Base-by-base conservation (phyloP, 2,888 invertebrate species). In the Fissipunctia ypsillon region DNA sequence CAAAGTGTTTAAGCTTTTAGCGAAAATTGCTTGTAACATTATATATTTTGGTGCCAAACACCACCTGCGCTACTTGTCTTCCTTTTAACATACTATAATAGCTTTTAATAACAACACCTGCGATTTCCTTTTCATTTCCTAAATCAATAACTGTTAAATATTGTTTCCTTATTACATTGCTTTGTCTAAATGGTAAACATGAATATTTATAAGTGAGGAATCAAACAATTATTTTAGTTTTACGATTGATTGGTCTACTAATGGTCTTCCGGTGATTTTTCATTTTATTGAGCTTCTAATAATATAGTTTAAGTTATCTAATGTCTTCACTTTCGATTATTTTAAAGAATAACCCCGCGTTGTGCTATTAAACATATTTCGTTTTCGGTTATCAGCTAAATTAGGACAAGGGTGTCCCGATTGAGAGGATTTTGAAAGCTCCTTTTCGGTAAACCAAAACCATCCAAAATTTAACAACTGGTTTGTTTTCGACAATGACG, bases 151-250 rank as follows among this genome's bases (percentile, higher is more conserved):
- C 28, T 22, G 22, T 57, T n/a, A 41, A 65, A 65, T 60, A 64
- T 52, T 60, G 50, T 75, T 80, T 75, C 67, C 41, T 63, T 80
- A 54, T 16, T 52, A 72, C 50, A 68, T 22, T n/a, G 59, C 19
- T 69, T 69, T 48, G 54, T 59, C 16, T 74, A 45, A 16, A 48
- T 16, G 12, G 16, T 43, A 41, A 57, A 65, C 19, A 41, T 57
- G 7, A 45, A 63, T 80, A 56, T 67, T 83, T 41, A 61, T 54
- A 57, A 67, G 22, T 22, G 45, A 54, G 52, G 56, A 66, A 84
- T 67, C 35, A 52, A 66, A 35, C 45, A 66, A 76, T 81, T 81
- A 81, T 65, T 70, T 57, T 84, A 60, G 76, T 81, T 75, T 45
- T 19, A 41, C 41, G 16, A 66, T 69, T 69, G 50, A 76, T 71